Evolutionary conservation across 1,140 invertebrate genomes (phyloP).

Genomic region (Pectinophora gossypiella): DNA sequence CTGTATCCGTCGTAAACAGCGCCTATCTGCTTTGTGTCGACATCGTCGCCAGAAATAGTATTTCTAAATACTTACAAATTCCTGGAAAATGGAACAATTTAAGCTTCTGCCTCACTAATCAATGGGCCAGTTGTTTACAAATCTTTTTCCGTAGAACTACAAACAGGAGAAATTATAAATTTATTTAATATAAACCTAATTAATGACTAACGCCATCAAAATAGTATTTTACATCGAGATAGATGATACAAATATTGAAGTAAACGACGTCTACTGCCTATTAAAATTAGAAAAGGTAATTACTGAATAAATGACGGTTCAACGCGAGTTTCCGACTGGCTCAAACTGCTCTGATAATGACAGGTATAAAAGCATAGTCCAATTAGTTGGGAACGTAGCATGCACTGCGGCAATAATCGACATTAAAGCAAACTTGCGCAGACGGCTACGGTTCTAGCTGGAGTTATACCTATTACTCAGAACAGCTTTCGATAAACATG

Average conservation of each 20-base stretch:
- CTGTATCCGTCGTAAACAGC: slow-evolving; percentile 31
- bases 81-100: background rate
- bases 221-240: no score
- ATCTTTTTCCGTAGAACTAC: no score
- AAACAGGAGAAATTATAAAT: no score
- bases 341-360: background rate
- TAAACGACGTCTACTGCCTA: no score
- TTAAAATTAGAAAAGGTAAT: no score
- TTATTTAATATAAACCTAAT: no score
- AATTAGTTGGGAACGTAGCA: background rate
- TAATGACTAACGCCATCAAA: no score
- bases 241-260: no score
- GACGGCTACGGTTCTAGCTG: background rate
- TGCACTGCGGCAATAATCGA: background rate
- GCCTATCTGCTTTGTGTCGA: slow-evolving; percentile 40
- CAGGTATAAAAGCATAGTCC: background rate
- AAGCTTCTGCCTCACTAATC: background rate
- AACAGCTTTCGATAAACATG: slow-evolving; percentile 48
- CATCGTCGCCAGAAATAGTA: background rate
- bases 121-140: background rate
- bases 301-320: no score
- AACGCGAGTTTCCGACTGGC: no score
- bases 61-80: background rate
- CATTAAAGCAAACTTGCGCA: background rate
- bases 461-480: background rate